Conservation (phyloP, 2,797 vertebrate species). For the Diceros bicornis region DNA sequence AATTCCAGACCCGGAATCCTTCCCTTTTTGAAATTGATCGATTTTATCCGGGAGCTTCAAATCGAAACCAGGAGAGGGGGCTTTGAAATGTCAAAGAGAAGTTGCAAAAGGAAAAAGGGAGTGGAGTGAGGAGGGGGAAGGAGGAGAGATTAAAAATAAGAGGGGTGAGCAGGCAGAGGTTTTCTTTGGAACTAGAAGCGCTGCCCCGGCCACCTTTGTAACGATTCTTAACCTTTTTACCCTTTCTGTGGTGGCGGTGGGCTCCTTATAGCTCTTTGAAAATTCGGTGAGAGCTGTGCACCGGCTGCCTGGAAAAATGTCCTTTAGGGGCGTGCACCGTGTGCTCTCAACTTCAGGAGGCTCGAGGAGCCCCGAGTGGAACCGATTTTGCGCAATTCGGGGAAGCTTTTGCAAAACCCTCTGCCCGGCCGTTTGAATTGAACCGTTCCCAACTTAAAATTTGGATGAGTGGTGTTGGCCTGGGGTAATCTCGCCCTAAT, state of each 20-base stretch:
- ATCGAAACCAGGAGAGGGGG: constrained; percentile 81
- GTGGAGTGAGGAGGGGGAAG: not conserved
- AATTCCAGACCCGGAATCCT: constrained; percentile 11
- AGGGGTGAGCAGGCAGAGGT: not conserved
- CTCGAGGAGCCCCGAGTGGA: not conserved
- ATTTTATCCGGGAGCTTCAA: constrained; percentile 81
- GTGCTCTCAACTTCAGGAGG: not conserved
- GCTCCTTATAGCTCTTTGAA: not conserved
- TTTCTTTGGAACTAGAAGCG: not conserved
- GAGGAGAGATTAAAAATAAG: not conserved
- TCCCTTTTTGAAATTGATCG: constrained; percentile 73
- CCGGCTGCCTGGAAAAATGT: not conserved
- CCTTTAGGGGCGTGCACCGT: not conserved
- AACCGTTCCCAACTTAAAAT: not conserved
- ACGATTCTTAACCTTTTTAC: constrained; percentile 30
- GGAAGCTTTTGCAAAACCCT: constrained; percentile 33
- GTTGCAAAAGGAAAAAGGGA: constrained; percentile 63
- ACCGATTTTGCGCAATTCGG: not conserved
- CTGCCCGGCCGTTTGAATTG: not conserved
- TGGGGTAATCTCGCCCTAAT: not conserved
- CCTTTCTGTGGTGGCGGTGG: not conserved
- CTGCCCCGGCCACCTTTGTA: not conserved
- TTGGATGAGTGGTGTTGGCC: not conserved
- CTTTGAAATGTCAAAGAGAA: constrained; percentile 81
- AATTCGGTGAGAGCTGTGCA: not conserved